A percentile compares a stretch with the other conserved stretches of the same genome.
phyloP scores from a whole-genome alignment of 1,140 invertebrate genomes.

The Batillaria attramentaria region DNA sequence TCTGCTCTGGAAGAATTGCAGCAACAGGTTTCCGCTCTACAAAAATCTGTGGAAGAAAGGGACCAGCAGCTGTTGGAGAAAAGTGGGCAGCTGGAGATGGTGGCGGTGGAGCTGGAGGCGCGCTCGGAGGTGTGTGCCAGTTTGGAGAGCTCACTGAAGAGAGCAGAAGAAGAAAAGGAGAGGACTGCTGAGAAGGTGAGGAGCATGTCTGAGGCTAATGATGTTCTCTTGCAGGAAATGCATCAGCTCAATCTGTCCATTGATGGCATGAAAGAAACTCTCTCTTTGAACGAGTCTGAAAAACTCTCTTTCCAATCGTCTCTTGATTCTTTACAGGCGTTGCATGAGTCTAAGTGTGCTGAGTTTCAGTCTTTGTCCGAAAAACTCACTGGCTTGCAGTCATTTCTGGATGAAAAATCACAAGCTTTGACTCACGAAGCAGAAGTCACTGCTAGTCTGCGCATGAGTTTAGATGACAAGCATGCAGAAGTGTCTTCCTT shows the following conservation, averaged over 20 bases:
- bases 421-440: constrained; percentile 18
- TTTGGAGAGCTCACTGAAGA: constrained; percentile 24
- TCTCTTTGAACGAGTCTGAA: constrained; percentile 37
- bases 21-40: constrained; percentile 10
- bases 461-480: constrained; percentile 34
- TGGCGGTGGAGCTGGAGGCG: constrained; percentile 14
- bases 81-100: constrained; percentile 25
- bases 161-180: constrained; percentile 20
- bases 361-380: constrained; percentile 39
- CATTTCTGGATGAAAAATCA: constrained; percentile 23
- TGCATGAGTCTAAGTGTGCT: constrained; percentile 33
- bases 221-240: constrained; percentile 44
- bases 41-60: constrained; percentile 28
- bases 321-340: constrained; percentile 32
- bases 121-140: constrained; percentile 4
- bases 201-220: constrained; percentile 46
- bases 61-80: constrained; percentile 30
- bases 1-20: constrained; percentile 28
- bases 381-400: constrained; percentile 30
- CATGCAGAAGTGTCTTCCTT: constrained; percentile 29
- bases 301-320: constrained; percentile 34
- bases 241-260: constrained; percentile 32
- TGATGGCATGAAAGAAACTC: constrained; percentile 28
- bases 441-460: constrained; percentile 5
- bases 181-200: constrained; percentile 43